Evolutionary conservation across 2,113 vertebrate species (phyloP).

Genomic region (Hippopotamus amphibius): DNA sequence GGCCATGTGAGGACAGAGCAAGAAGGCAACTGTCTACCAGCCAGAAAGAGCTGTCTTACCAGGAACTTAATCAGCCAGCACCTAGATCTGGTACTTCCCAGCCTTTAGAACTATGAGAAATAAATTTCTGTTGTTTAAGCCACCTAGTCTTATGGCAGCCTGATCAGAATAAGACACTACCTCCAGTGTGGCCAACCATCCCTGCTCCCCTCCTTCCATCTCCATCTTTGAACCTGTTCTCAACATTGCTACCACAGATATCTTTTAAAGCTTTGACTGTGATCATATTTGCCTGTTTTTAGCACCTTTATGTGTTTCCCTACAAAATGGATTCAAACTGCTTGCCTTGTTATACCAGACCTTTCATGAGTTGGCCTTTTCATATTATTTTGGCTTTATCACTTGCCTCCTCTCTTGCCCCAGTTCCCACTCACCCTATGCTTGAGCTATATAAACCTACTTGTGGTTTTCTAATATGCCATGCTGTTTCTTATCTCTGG

Average conservation of each 20-base stretch:
- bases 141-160: neutral
- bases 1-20: neutral
- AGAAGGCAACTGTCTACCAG: neutral
- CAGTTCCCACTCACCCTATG: neutral
- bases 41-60: neutral
- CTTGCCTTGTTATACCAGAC: neutral
- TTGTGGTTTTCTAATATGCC: neutral
- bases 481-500: neutral
- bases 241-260: neutral
- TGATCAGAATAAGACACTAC: neutral
- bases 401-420: conserved; percentile 31
- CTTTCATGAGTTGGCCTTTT: conserved; percentile 22
- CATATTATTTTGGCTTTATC: neutral
- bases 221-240: neutral
- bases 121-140: neutral
- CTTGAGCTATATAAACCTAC: conserved; percentile 33
- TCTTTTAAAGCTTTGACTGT: neutral
- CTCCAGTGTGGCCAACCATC: neutral
- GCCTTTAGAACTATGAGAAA: neutral
- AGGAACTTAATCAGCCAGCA: neutral
- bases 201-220: neutral
- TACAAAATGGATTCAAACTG: conserved; percentile 7
- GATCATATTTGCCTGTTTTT: neutral
- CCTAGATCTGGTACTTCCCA: neutral
- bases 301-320: conserved; percentile 1